Evolutionary conservation across 1,140 invertebrate genomes (phyloP).

Genomic region (Octopus sinensis): DNA sequence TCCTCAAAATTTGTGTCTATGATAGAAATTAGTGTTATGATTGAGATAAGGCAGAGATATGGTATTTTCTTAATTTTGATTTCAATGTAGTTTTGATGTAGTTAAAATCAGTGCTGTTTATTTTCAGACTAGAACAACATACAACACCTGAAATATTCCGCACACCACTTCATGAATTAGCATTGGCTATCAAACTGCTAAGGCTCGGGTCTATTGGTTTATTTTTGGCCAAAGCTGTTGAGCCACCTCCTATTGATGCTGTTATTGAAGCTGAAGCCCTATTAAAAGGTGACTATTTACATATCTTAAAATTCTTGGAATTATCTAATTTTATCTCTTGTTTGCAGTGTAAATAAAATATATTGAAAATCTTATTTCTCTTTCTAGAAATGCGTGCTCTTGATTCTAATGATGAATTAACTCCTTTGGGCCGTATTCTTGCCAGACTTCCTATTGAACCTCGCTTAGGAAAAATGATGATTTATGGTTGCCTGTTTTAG

Average conservation of each 20-base stretch:
- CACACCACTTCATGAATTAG: constrained; percentile 83
- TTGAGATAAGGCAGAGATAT: no score
- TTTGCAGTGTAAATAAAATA: no score
- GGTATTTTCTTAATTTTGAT: no score
- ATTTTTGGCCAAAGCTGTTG: constrained; percentile 60
- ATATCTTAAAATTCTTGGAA: not conserved
- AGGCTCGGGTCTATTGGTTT: constrained; percentile 55
- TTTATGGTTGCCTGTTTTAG: constrained; percentile 58
- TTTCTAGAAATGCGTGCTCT: constrained; percentile 59
- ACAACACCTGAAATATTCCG: constrained; percentile 94
- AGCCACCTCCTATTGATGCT: constrained; percentile 60
- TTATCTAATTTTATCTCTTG: no score
- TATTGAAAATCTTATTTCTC: not conserved
- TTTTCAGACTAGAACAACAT: constrained; percentile 75
- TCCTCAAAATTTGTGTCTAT: no score
- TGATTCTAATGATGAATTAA: constrained; percentile 59
- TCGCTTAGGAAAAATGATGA: constrained; percentile 60
- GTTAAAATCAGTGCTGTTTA: no score
- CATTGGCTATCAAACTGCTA: constrained; percentile 60
- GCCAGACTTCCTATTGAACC: constrained; percentile 61
- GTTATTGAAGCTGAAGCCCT: constrained; percentile 60
- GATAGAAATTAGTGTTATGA: no score
- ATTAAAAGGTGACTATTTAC: constrained; percentile 47
- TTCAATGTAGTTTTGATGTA: no score
- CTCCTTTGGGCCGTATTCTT: constrained; percentile 58